Percentiles rank a stretch among this genome's conserved stretches.
Evolutionary conservation across 1,140 invertebrate genomes (phyloP).

Genomic region (Atopsyche davidsoni): DNA sequence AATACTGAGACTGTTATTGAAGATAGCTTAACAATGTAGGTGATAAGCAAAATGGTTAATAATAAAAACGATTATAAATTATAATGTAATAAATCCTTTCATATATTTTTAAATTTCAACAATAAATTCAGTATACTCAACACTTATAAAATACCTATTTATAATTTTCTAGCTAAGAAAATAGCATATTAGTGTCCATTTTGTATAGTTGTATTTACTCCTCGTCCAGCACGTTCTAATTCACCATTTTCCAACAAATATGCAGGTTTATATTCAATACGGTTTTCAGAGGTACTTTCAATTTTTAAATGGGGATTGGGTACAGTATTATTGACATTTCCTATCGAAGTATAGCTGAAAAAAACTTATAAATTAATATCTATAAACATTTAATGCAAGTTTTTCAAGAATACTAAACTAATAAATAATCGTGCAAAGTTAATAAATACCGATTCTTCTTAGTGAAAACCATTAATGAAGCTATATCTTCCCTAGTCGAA

Average conservation of each 20-base stretch:
- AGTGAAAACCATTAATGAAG: no score
- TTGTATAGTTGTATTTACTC: conserved; percentile 3
- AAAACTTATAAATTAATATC: conserved; percentile 10
- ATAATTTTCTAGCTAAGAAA: conserved; percentile 1
- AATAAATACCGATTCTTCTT: no score
- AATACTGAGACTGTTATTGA: background rate
- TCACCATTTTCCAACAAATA: conserved; percentile 64
- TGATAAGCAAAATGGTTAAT: background rate
- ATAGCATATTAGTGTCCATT: conserved; percentile 6
- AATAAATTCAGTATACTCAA: background rate
- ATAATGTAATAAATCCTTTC: background rate
- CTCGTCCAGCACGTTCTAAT: conserved; percentile 67
- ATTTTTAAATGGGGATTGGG: conserved; percentile 69
- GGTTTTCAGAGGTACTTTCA: conserved; percentile 40
- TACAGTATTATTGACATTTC: conserved; percentile 67
- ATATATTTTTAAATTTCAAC: background rate
- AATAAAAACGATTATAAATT: no score
- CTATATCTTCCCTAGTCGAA: background rate
- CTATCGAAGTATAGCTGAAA: conserved; percentile 78
- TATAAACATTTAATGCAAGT: conserved; percentile 23
- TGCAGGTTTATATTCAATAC: conserved; percentile 67
- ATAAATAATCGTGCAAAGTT: background rate
- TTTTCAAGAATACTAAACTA: background rate
- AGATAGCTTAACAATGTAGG: background rate
- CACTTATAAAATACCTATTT: background rate